Conservation (phyloP, 2,888 invertebrate species). For the Uloborus plumipes region DNA sequence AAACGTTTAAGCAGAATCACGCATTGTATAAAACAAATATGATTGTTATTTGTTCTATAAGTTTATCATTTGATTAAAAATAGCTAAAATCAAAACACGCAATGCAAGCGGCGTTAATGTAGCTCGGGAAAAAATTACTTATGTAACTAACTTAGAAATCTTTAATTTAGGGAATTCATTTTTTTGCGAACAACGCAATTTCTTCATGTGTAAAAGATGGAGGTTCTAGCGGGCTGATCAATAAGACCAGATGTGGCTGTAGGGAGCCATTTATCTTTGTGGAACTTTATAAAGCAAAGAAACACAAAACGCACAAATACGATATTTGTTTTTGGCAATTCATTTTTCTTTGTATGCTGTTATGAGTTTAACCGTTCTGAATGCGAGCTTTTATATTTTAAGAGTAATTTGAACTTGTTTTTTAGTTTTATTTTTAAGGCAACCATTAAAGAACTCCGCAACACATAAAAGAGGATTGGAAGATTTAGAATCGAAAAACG, state of each 20-base stretch:
- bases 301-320: conserved; percentile 36
- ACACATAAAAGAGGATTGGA: too few species aligned
- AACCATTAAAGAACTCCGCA: too few species aligned
- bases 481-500: too few species aligned
- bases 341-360: not conserved
- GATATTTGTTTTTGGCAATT: conserved; percentile 23
- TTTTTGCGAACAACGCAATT: conserved; percentile 20
- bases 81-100: too few species aligned
- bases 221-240: conserved; percentile 16
- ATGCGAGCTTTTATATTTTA: not conserved
- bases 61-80: too few species aligned
- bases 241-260: conserved; percentile 53
- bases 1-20: too few species aligned
- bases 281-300: conserved; percentile 41
- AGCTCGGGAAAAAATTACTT: too few species aligned
- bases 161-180: conserved; percentile 35
- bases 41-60: too few species aligned
- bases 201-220: conserved; percentile 7
- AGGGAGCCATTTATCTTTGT: conserved; percentile 43
- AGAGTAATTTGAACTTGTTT: too few species aligned
- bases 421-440: too few species aligned
- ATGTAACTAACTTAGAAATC: not conserved
- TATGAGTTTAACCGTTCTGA: not conserved
- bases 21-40: too few species aligned
- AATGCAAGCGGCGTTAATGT: too few species aligned